Evolutionary conservation across 2,797 vertebrate species (phyloP), one percentile per base, ranked within the genome.

Genomic region (Linurgus olivaceus): DNA sequence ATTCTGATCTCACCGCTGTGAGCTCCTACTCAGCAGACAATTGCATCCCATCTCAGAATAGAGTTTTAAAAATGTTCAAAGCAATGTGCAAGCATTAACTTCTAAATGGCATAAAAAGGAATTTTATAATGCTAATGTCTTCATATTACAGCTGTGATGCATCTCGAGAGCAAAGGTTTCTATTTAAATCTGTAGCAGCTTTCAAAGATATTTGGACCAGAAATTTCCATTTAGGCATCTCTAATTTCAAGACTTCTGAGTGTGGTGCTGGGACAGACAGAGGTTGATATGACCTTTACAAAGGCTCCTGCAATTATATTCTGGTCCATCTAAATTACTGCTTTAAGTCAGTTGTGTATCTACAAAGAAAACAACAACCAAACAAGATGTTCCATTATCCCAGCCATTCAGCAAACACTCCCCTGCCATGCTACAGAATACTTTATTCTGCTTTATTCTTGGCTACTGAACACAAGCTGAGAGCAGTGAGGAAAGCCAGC

Each of bases 1-100:
- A 75, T 54, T 15, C 81, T 93, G 86, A 94, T 92, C 91, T 93
- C 75, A 71, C 29, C 73, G 78, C 80, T 85, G 47, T 4, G 81
- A 86, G 91, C 86, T 94, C 83, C 86, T 95, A 85, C 61, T 96
- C 89, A 78, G 86, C 61, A 93, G 93, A 82, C 86, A 93, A 96
- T 62, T 96, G 85, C 29, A 11, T 59, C 81, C 90, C 44, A 18
- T 83, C 89, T 81, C 37, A 92, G 79, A 95, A 91, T 0, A 85
- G 55, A 57, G 44, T 33, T 93, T 92, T 84, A 21, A 19, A 93
- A 93, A 86, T 26, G 70, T 45, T 91, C 75, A 75, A 70, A 86
- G 89, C 40, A 70, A 63, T 57, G 79, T 47, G 42, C 57, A 80
- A 68, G 79, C 89, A 93, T 72, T 96, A 88, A 68, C 51, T 78